Evolutionary conservation across 2,888 invertebrate genomes (phyloP), one percentile per base, ranked within the genome.

Genomic region (Dinocampus coccinellae): DNA sequence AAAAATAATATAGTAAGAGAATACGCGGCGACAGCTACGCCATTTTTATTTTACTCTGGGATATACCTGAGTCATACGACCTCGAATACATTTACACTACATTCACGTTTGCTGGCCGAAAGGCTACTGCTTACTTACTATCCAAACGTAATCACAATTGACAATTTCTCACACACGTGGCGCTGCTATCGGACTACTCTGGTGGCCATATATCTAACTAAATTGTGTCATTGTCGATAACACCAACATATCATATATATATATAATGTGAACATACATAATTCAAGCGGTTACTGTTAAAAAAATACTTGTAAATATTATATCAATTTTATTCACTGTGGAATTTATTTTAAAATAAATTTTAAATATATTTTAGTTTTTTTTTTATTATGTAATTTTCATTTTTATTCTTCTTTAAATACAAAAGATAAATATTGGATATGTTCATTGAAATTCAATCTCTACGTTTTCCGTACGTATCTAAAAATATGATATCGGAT

Each of bases 11-110:
- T 70, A 39, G 70, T 53, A 60, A n/a, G 16, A 64, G 39, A 26
- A 57, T 39, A 33, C 58, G 61, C 72, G 73, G 73, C 70, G 70
- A 63, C 73, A 63, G 70, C 79, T 82, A 83, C 82, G 83, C 83
- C 83, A 83, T 83, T 83, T 83, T 83, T 77, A 79, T 75, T 77
- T 29, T 66, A 39, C 47, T 55, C 52, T 33, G 36, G 36, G 36
- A 62, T 42, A 67, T 34, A 72, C 69, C 74, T 73, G 71, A 75
- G 67, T 74, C 76, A 72, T 73, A 62, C 63, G 67, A 53, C 53
- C 58, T 34, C 69, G 33, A 42, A 20, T 24, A 24, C 61, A 16
- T 70, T 55, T 6, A 55, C 73, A 76, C 73, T 76, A 80, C 79
- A 69, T 70, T 69, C 80, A 71, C 78, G 78, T 78, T 72, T 73